Conservation (phyloP, 2,888 invertebrate species). For the Eilema caniola region DNA sequence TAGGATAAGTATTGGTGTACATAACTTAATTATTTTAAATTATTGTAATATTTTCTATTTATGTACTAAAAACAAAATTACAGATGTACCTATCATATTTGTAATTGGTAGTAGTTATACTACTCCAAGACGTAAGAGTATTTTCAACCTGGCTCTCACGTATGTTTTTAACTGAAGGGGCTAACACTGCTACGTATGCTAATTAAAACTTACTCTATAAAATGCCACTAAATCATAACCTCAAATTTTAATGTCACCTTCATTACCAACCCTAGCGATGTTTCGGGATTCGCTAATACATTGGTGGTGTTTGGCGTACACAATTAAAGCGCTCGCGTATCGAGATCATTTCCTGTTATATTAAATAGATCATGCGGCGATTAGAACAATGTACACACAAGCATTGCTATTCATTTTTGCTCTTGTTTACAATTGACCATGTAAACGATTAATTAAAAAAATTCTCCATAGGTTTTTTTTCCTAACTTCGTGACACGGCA, state of each 20-base stretch:
- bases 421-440: not conserved
- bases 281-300: slow-evolving; percentile 37
- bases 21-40: too few species aligned
- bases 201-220: not conserved
- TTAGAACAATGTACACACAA: slow-evolving; percentile 26
- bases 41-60: too few species aligned
- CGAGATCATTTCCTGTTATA: slow-evolving; percentile 36
- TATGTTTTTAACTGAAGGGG: not conserved
- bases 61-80: too few species aligned
- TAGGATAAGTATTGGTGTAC: too few species aligned
- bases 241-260: not conserved
- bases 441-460: too few species aligned
- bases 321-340: slow-evolving; percentile 37
- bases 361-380: slow-evolving; percentile 43
- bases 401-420: not conserved
- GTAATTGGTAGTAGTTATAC: too few species aligned
- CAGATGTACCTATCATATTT: too few species aligned
- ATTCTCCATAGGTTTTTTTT: too few species aligned
- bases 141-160: too few species aligned
- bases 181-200: not conserved
- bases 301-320: slow-evolving; percentile 33
- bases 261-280: slow-evolving; percentile 13
- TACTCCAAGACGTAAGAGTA: too few species aligned
- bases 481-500: too few species aligned
- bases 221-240: not conserved